A percentile compares a stretch with the other conserved stretches of the same genome.
phyloP scores from a whole-genome alignment of 2,113 vertebrate genomes.

The Dromas ardeola region DNA sequence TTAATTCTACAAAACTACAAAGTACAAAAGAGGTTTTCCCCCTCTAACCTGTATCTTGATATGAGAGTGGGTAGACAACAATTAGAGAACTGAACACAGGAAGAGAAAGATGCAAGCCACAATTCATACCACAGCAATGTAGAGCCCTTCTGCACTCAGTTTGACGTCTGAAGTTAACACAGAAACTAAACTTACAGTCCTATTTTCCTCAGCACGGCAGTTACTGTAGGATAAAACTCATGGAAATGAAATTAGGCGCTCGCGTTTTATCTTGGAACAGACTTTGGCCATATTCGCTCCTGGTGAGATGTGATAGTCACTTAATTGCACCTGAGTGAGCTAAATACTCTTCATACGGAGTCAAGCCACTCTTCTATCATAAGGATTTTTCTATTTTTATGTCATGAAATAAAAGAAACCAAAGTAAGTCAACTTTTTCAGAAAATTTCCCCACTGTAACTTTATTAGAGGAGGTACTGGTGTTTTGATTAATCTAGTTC shows the following conservation, averaged over 20 bases:
- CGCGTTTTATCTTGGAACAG: not conserved
- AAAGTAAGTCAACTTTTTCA: not conserved
- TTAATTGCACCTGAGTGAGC: not conserved
- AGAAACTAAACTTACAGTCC: not conserved
- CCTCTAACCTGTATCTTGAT: not conserved
- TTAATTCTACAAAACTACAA: not conserved
- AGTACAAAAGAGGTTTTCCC: not conserved
- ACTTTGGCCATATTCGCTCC: not conserved
- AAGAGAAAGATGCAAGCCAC: not conserved
- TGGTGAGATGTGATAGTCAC: not conserved
- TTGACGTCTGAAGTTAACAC: not conserved
- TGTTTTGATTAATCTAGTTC: not conserved
- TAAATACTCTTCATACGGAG: not conserved
- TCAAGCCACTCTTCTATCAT: not conserved
- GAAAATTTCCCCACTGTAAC: not conserved
- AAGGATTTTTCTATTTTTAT: not conserved
- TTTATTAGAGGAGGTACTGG: not conserved
- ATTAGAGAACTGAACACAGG: not conserved
- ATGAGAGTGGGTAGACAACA: not conserved
- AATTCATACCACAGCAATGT: not conserved
- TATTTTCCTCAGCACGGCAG: not conserved
- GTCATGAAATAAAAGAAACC: not conserved
- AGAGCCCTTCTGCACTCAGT: not conserved
- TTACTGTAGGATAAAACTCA: not conserved
- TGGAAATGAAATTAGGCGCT: not conserved